Percentiles rank a stretch among this genome's conserved stretches.
Conservation (phyloP, 1,140 invertebrate genomes). For the Leptinotarsa defecta region DNA sequence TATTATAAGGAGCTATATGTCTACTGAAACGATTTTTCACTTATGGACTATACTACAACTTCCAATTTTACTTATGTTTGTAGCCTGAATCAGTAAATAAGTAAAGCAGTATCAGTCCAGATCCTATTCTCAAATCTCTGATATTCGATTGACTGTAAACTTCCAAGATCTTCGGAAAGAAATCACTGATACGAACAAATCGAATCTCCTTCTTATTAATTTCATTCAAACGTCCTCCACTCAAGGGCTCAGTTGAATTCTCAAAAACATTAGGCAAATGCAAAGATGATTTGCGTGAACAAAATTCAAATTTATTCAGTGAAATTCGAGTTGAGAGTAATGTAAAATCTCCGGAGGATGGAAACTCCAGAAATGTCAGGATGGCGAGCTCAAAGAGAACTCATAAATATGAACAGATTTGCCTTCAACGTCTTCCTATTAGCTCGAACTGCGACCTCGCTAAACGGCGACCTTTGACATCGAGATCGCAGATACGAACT, state of each 20-base stretch:
- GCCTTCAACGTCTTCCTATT: slow-evolving; percentile 27
- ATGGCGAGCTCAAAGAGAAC: slow-evolving; percentile 21
- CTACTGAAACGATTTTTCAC: too few relatives aligned
- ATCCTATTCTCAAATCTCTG: too few relatives aligned
- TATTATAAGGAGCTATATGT: too few relatives aligned
- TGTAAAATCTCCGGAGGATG: background rate
- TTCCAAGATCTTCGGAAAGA: too few relatives aligned
- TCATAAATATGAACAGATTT: slow-evolving; percentile 28
- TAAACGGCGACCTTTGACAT: slow-evolving; percentile 21
- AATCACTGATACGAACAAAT: too few relatives aligned
- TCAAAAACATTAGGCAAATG: background rate
- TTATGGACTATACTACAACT: too few relatives aligned
- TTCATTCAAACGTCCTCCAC: background rate
- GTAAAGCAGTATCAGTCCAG: too few relatives aligned
- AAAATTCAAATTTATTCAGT: background rate
- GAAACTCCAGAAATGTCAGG: background rate
- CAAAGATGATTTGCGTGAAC: background rate
- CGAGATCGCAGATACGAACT: slow-evolving; percentile 15
- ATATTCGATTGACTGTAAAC: too few relatives aligned
- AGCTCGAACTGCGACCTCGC: slow-evolving; percentile 19
- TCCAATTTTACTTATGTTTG: too few relatives aligned
- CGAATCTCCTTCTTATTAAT: background rate
- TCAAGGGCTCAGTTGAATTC: background rate
- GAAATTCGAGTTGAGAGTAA: background rate
- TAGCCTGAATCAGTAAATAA: too few relatives aligned